Evolutionary conservation across 2,797 vertebrate genomes (phyloP), one percentile per base, ranked within the genome.

Genomic region (Delichon dasypus): DNA sequence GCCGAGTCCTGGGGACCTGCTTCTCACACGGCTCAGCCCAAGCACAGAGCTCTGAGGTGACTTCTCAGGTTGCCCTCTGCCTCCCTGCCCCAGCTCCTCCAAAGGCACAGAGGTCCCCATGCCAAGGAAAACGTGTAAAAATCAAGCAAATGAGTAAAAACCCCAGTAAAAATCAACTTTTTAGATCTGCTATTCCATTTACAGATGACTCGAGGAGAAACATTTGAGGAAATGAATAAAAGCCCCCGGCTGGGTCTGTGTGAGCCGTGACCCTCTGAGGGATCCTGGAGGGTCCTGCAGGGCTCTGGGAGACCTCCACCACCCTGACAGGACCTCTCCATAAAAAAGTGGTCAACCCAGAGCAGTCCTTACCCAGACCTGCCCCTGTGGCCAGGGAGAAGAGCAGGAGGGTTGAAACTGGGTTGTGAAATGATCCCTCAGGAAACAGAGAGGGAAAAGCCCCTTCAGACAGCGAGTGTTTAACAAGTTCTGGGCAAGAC

Each of bases 141-240:
- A 47, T 18, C n/a, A 30, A 47, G n/a, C 1, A 26, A 73, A 66
- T 13, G 1, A 15, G 11, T 60, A 14, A 60, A 80, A 72, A 30
- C 0, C 1, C 4, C 8, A 22, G 19, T 5, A 40, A 45, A 32
- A 30, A 9, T 2, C 34, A 34, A 19, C 15, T 36, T 75, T 74
- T 48, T 2, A 21, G 23, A 17, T 8, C 19, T 30, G 26, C 20
- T 50, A 4, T 71, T 92, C 27, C 2, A 4, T 80, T 64, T 64
- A 27, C 26, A 58, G 48, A 4, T 27, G 16, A 11, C 19, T 57
- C 2, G 14, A 50, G 25, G 34, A 77, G 66, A 34, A 82, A 75
- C 3, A 13, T 13, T 40, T 5, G 21, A 36, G 30, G 29, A 25
- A 42, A 75, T 3, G 21, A 58, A 3, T 38, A 21, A 48, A 19